These are phyloP conservation scores for Xyliphius kryptos DNA, from an alignment of 2,113 vertebrate genomes.

Conservation along the genomic window DNA sequence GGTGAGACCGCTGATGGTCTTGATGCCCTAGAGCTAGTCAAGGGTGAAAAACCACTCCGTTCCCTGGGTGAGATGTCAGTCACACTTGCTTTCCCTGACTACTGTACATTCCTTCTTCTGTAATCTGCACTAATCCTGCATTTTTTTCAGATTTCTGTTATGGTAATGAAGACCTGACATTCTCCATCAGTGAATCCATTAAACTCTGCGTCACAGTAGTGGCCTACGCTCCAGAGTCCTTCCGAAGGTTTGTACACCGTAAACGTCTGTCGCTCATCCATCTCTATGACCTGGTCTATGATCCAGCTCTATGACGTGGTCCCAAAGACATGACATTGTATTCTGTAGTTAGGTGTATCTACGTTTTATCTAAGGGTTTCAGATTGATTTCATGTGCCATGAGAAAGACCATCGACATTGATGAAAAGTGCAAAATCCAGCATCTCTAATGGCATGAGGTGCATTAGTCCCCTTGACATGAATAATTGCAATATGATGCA, in stretches of 20 bases:
- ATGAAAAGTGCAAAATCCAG: too few species aligned
- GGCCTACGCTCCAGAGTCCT: slow-evolving; percentile 94
- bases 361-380: too few species aligned
- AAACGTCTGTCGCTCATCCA: too few species aligned
- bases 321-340: too few species aligned
- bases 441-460: too few species aligned
- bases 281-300: too few species aligned
- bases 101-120: not conserved
- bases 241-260: slow-evolving; percentile 75
- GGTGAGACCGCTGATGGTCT: slow-evolving; percentile 83
- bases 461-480: too few species aligned
- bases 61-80: slow-evolving; percentile 76
- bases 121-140: not conserved
- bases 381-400: too few species aligned
- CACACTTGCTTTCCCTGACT: not conserved
- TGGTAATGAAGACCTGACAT: slow-evolving; percentile 89
- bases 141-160: slow-evolving; percentile 87
- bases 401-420: too few species aligned
- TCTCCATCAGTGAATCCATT: slow-evolving; percentile 94
- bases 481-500: too few species aligned
- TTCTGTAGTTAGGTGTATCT: too few species aligned
- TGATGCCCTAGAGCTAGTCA: slow-evolving; percentile 91
- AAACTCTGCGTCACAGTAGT: slow-evolving; percentile 95
- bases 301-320: too few species aligned
- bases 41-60: slow-evolving; percentile 92